Evolutionary conservation across 2,888 invertebrate species (phyloP).

Genomic region (Yponomeuta malinellus): DNA sequence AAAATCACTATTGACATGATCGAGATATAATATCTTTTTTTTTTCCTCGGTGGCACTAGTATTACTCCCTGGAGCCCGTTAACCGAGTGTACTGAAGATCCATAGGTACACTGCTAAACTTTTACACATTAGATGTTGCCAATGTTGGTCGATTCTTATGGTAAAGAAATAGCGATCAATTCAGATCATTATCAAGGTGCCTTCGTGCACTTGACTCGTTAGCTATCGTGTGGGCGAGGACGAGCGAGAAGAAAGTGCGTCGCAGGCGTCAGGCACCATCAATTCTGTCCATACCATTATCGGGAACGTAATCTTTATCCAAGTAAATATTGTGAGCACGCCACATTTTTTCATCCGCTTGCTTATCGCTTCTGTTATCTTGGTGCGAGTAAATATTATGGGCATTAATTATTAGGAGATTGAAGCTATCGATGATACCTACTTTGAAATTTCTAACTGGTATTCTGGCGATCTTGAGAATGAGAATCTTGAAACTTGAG

Average conservation of each 20-base stretch:
- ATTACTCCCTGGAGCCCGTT: too few species aligned
- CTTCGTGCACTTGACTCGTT: not conserved
- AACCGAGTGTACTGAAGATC: not conserved
- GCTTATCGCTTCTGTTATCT: not conserved
- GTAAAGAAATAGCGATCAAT: too few species aligned
- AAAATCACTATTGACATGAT: too few species aligned
- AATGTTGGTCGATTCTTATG: too few species aligned
- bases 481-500: too few species aligned
- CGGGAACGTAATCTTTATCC: not conserved
- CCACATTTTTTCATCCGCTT: not conserved
- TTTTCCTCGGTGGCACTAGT: too few species aligned
- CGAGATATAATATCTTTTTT: too few species aligned
- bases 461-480: not conserved
- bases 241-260: not conserved
- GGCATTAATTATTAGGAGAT: not conserved
- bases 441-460: not conserved
- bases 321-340: not conserved
- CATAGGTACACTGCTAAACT: too few species aligned
- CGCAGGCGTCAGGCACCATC: not conserved
- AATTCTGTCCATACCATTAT: conserved; percentile 4
- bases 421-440: not conserved
- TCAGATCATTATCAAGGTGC: too few species aligned
- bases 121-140: too few species aligned
- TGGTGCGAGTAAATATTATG: conserved; percentile 4
- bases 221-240: not conserved